A percentile compares a stretch with the other conserved stretches of the same genome.
phyloP scores from a whole-genome alignment of 2,113 vertebrate species.

The Poeciliopsis occidentalis region DNA sequence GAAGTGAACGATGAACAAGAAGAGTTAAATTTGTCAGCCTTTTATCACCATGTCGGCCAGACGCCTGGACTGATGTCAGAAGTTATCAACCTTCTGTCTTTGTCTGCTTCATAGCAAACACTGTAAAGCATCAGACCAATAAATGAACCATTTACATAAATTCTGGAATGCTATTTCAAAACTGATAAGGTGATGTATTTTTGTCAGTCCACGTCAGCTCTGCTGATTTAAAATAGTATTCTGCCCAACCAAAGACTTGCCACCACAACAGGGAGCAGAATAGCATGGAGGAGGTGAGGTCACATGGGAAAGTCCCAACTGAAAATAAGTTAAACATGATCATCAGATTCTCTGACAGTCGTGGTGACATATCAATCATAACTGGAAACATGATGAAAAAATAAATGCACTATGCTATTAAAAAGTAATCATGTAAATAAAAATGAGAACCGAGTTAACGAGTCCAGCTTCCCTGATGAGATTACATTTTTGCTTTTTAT shows the following conservation, averaged over 20 bases:
- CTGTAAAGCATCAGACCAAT: background rate
- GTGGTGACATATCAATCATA: background rate
- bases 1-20: background rate
- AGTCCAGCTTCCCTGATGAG: too few relatives aligned
- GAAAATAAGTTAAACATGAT: slow-evolving; percentile 21
- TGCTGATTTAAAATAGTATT: background rate
- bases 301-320: slow-evolving; percentile 20
- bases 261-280: slow-evolving; percentile 45
- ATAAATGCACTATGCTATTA: too few relatives aligned
- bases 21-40: slow-evolving; percentile 14
- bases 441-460: too few relatives aligned
- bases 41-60: slow-evolving; percentile 3
- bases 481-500: too few relatives aligned
- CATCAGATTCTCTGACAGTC: slow-evolving; percentile 5
- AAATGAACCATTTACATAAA: background rate
- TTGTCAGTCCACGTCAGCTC: background rate
- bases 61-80: slow-evolving; percentile 15
- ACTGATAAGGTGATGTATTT: background rate
- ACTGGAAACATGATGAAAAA: background rate
- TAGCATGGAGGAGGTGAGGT: background rate
- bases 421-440: too few relatives aligned
- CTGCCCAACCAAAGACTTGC: slow-evolving; percentile 26
- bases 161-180: background rate
- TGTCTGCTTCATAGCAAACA: background rate
- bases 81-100: background rate